A percentile compares a stretch with the other conserved stretches of the same genome.
These are phyloP conservation scores for Peromyscus californicus DNA, from an alignment of 2,113 vertebrate species.

Conservation along the genomic window DNA sequence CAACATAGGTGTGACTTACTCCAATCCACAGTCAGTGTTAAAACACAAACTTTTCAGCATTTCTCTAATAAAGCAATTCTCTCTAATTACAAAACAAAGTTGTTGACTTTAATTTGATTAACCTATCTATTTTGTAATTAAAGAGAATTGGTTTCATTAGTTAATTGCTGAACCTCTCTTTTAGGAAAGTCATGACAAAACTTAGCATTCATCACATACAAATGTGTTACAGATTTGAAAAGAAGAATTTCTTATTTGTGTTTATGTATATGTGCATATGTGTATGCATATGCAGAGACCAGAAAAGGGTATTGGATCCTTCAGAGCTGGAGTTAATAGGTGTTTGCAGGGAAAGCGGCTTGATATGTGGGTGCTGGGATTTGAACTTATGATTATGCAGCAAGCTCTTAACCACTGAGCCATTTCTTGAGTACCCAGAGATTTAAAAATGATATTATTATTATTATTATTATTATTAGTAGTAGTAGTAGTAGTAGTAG, in stretches of 20 bases:
- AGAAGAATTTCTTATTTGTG: neutral
- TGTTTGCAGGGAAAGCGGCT: neutral
- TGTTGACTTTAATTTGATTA: slow-evolving; percentile 56
- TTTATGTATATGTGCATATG: neutral
- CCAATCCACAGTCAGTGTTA: neutral
- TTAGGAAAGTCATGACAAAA: slow-evolving; percentile 39
- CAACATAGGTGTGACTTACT: neutral
- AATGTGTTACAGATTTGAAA: slow-evolving; percentile 10
- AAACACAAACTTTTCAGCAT: slow-evolving; percentile 14
- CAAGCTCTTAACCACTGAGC: neutral
- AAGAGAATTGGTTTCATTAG: slow-evolving; percentile 53
- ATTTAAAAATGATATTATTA: neutral
- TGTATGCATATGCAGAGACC: neutral
- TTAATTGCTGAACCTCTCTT: slow-evolving; percentile 25
- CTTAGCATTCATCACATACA: slow-evolving; percentile 43
- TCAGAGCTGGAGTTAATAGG: neutral
- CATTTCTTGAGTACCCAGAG: neutral
- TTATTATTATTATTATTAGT: neutral
- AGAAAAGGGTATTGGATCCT: neutral
- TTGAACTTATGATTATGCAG: neutral
- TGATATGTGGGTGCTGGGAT: neutral
- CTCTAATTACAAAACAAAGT: slow-evolving; percentile 39
- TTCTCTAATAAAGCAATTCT: slow-evolving; percentile 38
- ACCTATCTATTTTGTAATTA: slow-evolving; percentile 59
- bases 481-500: too few species aligned